Evolutionary conservation across 2,888 invertebrate genomes (phyloP).

Genomic region (Thera britannica): DNA sequence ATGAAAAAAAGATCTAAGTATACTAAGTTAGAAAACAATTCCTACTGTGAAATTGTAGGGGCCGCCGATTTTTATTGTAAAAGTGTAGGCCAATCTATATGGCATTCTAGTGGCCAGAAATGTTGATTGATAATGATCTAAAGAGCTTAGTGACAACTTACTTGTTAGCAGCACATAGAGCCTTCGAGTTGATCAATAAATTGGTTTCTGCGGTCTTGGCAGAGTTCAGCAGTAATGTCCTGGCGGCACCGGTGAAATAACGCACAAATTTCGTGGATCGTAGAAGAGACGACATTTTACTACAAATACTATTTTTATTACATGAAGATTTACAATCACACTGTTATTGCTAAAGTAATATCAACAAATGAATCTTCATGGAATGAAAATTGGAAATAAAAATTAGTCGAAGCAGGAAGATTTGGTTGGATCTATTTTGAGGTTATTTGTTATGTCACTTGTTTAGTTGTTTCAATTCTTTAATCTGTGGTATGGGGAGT

Average conservation of each 20-base stretch:
- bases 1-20: no score
- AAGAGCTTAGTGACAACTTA: constrained; percentile 50
- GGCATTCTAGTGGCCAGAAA: no score
- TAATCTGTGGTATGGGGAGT: no score
- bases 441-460: constrained; percentile 72
- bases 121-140: neutral
- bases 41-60: no score
- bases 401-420: neutral
- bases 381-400: neutral
- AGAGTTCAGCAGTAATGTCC: constrained; percentile 87
- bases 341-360: constrained; percentile 25
- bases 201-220: constrained; percentile 87
- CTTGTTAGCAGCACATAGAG: constrained; percentile 69
- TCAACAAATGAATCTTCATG: constrained; percentile 23
- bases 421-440: constrained; percentile 45
- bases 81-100: no score
- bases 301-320: constrained; percentile 26
- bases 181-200: constrained; percentile 74
- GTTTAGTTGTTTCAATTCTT: no score
- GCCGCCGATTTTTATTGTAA: no score
- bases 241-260: constrained; percentile 89
- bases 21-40: no score
- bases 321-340: constrained; percentile 42
- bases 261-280: constrained; percentile 90
- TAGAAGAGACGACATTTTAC: constrained; percentile 86